A percentile compares a stretch with the other conserved stretches of the same genome.
These are phyloP conservation scores for Cavia aperea DNA, from an alignment of 2,113 vertebrate species.

Conservation along the genomic window DNA sequence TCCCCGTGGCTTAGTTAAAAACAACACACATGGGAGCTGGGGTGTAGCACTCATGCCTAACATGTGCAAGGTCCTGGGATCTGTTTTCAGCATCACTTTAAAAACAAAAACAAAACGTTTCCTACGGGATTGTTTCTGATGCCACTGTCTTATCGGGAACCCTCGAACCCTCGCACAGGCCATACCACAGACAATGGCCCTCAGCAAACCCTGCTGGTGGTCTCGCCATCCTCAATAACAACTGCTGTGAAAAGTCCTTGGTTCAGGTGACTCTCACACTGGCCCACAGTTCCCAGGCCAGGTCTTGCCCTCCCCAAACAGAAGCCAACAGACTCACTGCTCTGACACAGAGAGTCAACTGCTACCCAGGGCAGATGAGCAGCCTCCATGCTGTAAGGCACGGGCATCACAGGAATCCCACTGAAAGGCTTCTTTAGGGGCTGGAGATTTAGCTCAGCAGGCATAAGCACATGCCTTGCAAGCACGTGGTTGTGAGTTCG, in stretches of 20 bases:
- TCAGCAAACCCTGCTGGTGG: not conserved
- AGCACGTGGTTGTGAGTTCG: too few species aligned
- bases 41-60: too few species aligned
- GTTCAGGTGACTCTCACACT: not conserved
- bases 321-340: not conserved
- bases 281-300: not conserved
- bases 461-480: too few species aligned
- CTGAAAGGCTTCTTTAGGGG: not conserved
- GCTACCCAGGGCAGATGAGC: not conserved
- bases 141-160: not conserved
- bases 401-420: not conserved
- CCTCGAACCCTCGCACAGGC: not conserved
- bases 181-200: not conserved
- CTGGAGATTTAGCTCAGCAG: too few species aligned
- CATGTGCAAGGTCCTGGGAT: not conserved
- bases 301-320: not conserved
- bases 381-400: not conserved
- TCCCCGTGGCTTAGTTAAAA: not conserved
- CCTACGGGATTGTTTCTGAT: not conserved
- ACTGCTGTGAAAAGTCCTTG: not conserved
- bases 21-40: not conserved
- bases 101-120: not conserved
- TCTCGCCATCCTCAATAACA: not conserved
- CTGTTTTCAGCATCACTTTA: not conserved
- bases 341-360: not conserved